Evolutionary conservation across 2,113 vertebrate species (phyloP).

Genomic region (Mastomys coucha): DNA sequence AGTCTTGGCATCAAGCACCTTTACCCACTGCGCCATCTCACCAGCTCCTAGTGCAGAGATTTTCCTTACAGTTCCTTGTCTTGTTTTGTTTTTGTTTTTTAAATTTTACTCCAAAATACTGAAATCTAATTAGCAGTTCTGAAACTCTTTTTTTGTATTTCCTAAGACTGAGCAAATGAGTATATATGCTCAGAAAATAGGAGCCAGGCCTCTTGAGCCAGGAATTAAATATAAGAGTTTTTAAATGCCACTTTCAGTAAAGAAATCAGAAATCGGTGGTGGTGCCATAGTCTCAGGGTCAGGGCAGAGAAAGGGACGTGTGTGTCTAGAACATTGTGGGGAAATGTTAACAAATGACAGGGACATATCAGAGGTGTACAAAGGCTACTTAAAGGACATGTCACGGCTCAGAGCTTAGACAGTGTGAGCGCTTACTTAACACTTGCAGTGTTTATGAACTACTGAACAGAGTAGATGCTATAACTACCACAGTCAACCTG

Average conservation of each 20-base stretch:
- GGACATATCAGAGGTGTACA: neutral
- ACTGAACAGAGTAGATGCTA: neutral
- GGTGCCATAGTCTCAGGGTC: neutral
- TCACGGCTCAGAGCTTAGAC: neutral
- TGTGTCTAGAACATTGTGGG: neutral
- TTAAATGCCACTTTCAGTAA: neutral
- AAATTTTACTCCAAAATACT: conserved; percentile 23
- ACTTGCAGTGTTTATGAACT: neutral
- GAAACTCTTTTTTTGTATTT: no score
- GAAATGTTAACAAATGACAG: neutral
- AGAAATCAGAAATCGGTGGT: neutral
- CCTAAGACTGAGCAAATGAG: neutral
- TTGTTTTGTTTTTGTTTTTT: neutral
- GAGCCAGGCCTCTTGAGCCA: neutral
- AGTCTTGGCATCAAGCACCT: neutral
- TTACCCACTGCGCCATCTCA: neutral
- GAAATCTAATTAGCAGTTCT: no score
- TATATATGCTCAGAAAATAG: neutral
- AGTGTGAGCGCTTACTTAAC: neutral
- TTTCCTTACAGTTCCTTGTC: neutral
- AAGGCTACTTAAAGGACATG: neutral
- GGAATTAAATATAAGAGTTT: conserved; percentile 28
- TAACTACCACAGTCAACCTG: neutral
- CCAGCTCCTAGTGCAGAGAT: neutral
- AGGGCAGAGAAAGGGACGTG: neutral